These are phyloP conservation scores for Amphiduros pacificus DNA, from an alignment of 2,888 invertebrate species.

Conservation along the genomic window DNA sequence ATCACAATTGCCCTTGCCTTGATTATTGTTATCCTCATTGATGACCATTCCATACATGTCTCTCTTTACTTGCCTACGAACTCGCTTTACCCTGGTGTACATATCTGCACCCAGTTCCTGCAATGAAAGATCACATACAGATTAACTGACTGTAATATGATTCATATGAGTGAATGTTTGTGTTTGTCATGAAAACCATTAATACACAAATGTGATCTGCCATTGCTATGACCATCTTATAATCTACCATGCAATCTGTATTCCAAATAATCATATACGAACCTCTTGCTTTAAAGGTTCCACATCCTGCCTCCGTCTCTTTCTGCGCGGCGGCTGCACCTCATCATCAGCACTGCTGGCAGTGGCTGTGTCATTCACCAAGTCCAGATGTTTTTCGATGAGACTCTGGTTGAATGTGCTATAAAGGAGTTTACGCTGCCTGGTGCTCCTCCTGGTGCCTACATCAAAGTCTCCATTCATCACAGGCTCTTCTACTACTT, in stretches of 20 bases:
- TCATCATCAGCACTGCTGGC: no score
- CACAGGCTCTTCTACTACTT: no score
- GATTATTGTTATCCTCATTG: conserved; percentile 27
- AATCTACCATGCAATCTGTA: no score
- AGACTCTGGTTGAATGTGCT: conserved; percentile 44
- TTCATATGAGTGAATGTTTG: no score
- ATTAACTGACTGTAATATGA: no score
- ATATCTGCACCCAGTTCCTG: no score
- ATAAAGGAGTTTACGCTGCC: conserved; percentile 41
- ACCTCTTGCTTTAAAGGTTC: conserved; percentile 1
- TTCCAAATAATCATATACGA: no score
- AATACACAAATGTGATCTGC: no score
- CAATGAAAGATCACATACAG: no score
- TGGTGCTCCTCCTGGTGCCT: conserved; percentile 39
- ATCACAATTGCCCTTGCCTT: conserved; percentile 28
- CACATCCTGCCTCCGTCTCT: conserved; percentile 5
- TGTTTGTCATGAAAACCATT: no score
- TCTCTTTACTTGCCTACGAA: conserved; percentile 58
- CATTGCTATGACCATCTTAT: no score
- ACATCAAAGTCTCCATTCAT: no score
- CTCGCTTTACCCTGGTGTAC: conserved; percentile 30
- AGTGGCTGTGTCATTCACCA: conserved; percentile 11
- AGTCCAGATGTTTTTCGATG: conserved; percentile 24
- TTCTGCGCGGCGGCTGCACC: background rate
- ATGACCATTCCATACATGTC: conserved; percentile 57